phyloP scores from a whole-genome alignment of 2,888 invertebrate species.

The Cerceris ruficornis region DNA sequence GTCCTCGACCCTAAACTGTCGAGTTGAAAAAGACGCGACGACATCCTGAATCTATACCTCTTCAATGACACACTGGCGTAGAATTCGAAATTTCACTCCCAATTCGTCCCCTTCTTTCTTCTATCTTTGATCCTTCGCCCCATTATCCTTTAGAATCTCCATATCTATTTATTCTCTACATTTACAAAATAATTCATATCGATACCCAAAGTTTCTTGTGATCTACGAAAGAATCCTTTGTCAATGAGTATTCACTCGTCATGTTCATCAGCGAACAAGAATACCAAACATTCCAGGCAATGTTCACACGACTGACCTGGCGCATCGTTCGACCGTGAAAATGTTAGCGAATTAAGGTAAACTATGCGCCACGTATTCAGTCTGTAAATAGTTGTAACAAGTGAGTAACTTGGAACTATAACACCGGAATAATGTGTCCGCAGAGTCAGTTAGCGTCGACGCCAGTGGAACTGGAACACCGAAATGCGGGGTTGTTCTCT shows the following conservation, averaged over 20 bases:
- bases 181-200: background rate
- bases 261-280: too few relatives aligned
- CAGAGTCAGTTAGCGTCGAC: constrained; percentile 31
- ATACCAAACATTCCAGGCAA: too few relatives aligned
- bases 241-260: too few relatives aligned
- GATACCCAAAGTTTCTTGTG: too few relatives aligned
- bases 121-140: too few relatives aligned
- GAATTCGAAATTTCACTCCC: background rate
- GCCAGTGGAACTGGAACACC: constrained; percentile 61
- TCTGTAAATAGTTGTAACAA: background rate
- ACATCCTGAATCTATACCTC: constrained; percentile 67
- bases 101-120: background rate
- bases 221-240: too few relatives aligned
- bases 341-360: too few relatives aligned
- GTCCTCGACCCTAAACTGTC: constrained; percentile 66
- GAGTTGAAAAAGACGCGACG: constrained; percentile 68
- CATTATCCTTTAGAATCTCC: background rate
- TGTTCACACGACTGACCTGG: too few relatives aligned
- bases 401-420: background rate
- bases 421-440: background rate
- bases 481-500: constrained; percentile 57
- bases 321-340: too few relatives aligned
- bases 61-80: constrained; percentile 58
- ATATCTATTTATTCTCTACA: background rate
- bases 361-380: background rate